Conservation (phyloP, 2,888 invertebrate species). For the Automeris io region DNA sequence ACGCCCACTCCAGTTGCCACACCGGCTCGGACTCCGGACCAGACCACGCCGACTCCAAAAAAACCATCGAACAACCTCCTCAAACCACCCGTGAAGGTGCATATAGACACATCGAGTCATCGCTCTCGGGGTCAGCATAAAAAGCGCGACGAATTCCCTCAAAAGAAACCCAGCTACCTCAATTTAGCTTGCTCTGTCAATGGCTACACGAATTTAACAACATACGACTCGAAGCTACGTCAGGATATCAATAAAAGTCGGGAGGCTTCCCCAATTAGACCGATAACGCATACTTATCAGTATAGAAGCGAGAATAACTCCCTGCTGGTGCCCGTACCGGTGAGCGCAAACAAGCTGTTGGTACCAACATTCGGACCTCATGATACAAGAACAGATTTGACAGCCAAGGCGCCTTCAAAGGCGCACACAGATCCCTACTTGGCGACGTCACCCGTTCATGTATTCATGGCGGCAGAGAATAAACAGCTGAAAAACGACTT, state of each 20-base stretch:
- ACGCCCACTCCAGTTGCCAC: conserved; percentile 42
- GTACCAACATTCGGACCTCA: conserved; percentile 73
- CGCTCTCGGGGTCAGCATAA: conserved; percentile 57
- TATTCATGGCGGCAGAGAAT: conserved; percentile 68
- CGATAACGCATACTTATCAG: conserved; percentile 70
- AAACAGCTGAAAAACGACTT: conserved; percentile 71
- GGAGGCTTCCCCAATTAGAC: conserved; percentile 83
- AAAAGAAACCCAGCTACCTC: conserved; percentile 90
- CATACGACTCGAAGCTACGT: conserved; percentile 88
- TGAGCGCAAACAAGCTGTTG: conserved; percentile 72
- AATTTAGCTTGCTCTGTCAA: conserved; percentile 93
- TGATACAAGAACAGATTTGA: conserved; percentile 68
- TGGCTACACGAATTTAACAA: conserved; percentile 91
- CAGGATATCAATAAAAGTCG: conserved; percentile 84
- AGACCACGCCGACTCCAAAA: conserved; percentile 42
- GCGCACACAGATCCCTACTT: conserved; percentile 69
- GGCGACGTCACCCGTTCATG: conserved; percentile 59
- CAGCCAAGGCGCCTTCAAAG: conserved; percentile 69
- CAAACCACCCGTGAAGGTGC: conserved; percentile 62
- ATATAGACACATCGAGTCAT: conserved; percentile 53
- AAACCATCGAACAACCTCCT: conserved; percentile 50
- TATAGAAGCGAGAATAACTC: conserved; percentile 64
- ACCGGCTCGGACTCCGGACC: conserved; percentile 46
- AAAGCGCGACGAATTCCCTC: conserved; percentile 56
- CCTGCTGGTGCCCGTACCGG: conserved; percentile 63